Evolutionary conservation across 2,888 invertebrate genomes (phyloP), one percentile per base, ranked within the genome.

Genomic region (Dermolepida albohirtum): DNA sequence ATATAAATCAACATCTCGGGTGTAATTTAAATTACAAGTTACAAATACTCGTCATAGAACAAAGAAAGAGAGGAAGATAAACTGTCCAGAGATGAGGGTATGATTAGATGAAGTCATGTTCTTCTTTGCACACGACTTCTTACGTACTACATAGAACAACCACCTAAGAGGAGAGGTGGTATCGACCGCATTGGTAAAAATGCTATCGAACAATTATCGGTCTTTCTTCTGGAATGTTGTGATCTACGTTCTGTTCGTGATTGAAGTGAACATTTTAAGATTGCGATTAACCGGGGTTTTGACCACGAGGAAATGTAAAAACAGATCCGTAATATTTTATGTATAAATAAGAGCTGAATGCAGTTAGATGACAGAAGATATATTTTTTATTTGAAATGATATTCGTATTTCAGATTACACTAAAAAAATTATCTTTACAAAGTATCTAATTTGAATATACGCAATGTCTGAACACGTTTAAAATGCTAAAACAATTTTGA

Each of bases 91-190:
- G 55, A 67, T 63, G 63, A 27, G 54, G 54, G 67, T 67, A 64
- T 54, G 67, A 64, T 67, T 67, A 64, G 67, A 64, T 63, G 52
- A 29, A 62, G 67, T 67, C 67, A 67, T 67, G 63, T 54, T 67
- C 67, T 41, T 34, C 34, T 34, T 7, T 34, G 67, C 52, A 63
- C 67, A 67, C 67, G 64, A 67, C 40, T 67, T 47, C 29, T 52
- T 54, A 43, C 52, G 47, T 16, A 29, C 50, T 16, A 39, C 43
- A 27, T 14, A 11, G 27, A 29, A 14, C 64, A 17, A 34, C 44
- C 52, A 64, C 52, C 52, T 51, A 54, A 10, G 43, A 16, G 8
- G 63, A 34, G 10, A 8, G 34, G 34, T 10, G 34, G 34, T 34
- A 34, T 34, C 50, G 29, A 29, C 17, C 22, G 43, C 14, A 52